Evolutionary conservation across 1,140 invertebrate species (phyloP).

Genomic region (Brachionus rotundiformis): DNA sequence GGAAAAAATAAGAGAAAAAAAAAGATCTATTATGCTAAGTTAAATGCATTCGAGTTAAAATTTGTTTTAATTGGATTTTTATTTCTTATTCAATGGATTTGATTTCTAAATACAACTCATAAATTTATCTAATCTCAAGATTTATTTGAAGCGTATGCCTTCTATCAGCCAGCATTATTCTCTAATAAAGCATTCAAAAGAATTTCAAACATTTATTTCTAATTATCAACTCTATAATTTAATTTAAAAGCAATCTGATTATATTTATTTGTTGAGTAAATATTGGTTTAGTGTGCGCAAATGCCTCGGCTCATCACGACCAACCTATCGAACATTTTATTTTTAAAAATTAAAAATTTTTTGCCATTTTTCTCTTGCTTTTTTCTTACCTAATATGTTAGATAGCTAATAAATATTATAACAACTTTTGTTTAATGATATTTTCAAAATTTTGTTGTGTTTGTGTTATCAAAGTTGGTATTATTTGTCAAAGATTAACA

Average conservation of each 20-base stretch:
- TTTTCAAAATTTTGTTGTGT: too few species aligned
- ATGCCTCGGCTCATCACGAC: background rate
- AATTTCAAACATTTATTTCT: constrained; percentile 11
- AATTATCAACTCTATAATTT: constrained; percentile 17
- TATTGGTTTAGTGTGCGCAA: background rate
- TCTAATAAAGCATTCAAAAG: background rate
- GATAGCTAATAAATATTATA: too few species aligned
- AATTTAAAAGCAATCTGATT: constrained; percentile 17
- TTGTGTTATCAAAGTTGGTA: too few species aligned
- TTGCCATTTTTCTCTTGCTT: background rate
- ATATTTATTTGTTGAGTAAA: background rate
- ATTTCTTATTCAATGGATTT: constrained; percentile 17
- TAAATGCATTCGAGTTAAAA: constrained; percentile 14
- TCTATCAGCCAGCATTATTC: background rate
- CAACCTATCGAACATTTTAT: background rate
- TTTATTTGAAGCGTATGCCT: constrained; percentile 6
- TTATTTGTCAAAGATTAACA: background rate
- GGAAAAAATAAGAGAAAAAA: constrained; percentile 2
- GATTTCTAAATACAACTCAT: constrained; percentile 14
- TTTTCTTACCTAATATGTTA: too few species aligned
- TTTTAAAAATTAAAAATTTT: background rate
- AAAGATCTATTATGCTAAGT: constrained; percentile 12
- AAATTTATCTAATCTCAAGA: constrained; percentile 4
- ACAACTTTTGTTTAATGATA: too few species aligned
- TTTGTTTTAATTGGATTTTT: constrained; percentile 12